Evolutionary conservation across 2,888 invertebrate genomes (phyloP).

Genomic region (Mamestra brassicae): DNA sequence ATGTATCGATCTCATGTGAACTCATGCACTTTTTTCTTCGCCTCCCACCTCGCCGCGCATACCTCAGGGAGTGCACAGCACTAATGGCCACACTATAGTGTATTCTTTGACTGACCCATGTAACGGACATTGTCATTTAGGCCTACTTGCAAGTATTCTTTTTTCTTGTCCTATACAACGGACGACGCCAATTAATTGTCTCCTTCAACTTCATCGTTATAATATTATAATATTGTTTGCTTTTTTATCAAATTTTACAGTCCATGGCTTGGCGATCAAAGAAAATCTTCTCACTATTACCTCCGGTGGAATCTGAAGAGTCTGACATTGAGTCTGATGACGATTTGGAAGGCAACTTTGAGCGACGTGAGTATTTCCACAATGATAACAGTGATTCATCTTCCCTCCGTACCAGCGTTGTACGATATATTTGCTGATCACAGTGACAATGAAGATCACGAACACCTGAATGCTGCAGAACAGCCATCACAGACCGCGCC

Average conservation of each 20-base stretch:
- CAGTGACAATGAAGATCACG: conserved; percentile 21
- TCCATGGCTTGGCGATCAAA: conserved; percentile 8
- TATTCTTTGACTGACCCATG: conserved; percentile 22
- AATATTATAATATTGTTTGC: conserved; percentile 8
- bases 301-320: conserved; percentile 21
- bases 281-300: not conserved
- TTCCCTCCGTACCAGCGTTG: conserved; percentile 13
- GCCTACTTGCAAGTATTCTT: conserved; percentile 6
- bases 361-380: conserved; percentile 17
- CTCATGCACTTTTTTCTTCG: too few relatives aligned
- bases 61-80: too few relatives aligned
- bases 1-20: too few relatives aligned
- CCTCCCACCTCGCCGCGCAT: too few relatives aligned
- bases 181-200: conserved; percentile 15
- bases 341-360: conserved; percentile 13
- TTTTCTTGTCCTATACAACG: conserved; percentile 8
- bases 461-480: conserved; percentile 12
- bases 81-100: too few relatives aligned
- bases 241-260: conserved; percentile 18
- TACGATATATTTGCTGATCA: conserved; percentile 20
- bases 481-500: conserved; percentile 3
- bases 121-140: conserved; percentile 25
- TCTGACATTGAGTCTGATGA: conserved; percentile 27
- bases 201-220: conserved; percentile 9
- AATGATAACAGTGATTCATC: conserved; percentile 26